A percentile compares a stretch with the other conserved stretches of the same genome.
phyloP scores from a whole-genome alignment of 2,113 vertebrate species.

The Vulpes vulpes region DNA sequence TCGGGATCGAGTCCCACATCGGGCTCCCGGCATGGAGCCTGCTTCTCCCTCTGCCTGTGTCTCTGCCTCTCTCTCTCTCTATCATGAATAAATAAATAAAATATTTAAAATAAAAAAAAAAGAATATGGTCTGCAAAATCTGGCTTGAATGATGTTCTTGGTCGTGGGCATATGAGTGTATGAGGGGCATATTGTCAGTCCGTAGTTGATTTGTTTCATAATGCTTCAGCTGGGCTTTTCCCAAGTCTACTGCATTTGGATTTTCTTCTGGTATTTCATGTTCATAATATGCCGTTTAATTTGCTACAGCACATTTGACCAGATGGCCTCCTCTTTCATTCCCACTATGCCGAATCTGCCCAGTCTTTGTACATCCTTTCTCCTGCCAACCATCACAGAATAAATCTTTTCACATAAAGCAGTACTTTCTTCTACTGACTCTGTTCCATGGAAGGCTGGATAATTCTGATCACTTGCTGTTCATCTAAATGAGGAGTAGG shows the following conservation, averaged over 20 bases:
- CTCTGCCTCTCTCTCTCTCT: too few relatives aligned
- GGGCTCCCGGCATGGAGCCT: too few relatives aligned
- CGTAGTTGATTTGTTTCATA: constrained; percentile 62
- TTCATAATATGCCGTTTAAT: constrained; percentile 72
- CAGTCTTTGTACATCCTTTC: constrained; percentile 29
- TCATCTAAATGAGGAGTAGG: background rate
- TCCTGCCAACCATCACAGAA: constrained; percentile 64
- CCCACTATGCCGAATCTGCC: constrained; percentile 44
- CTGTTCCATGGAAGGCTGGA: background rate
- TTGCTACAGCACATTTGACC: constrained; percentile 63
- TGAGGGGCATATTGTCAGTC: constrained; percentile 10
- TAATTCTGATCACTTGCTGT: background rate
- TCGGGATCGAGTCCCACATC: too few relatives aligned
- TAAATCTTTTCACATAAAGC: constrained; percentile 29
- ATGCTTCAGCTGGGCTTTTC: constrained; percentile 50
- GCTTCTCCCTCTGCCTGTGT: too few relatives aligned
- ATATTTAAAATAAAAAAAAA: too few relatives aligned
- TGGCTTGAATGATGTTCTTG: constrained; percentile 57
- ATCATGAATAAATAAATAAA: too few relatives aligned
- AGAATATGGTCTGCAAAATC: constrained; percentile 59
- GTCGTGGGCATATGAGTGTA: constrained; percentile 57
- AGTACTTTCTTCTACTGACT: background rate
- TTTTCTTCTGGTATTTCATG: constrained; percentile 80
- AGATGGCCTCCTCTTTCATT: constrained; percentile 71
- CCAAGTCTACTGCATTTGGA: constrained; percentile 66